phyloP scores from a whole-genome alignment of 2,113 vertebrate genomes.

The Nycticryphes semicollaris region DNA sequence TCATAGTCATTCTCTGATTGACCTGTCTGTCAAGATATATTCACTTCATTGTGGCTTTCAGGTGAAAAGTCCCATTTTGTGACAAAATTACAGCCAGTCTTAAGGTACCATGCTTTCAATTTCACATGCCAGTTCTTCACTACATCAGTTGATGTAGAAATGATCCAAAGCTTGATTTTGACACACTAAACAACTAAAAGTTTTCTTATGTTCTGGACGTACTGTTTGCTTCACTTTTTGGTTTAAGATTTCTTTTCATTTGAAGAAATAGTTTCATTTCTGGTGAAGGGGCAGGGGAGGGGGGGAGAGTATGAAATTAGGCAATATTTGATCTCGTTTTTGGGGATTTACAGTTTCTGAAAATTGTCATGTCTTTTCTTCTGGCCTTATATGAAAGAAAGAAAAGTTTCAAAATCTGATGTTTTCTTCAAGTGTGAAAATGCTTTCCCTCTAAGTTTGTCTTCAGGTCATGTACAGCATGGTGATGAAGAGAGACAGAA shows the following conservation, averaged over 20 bases:
- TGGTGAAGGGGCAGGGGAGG: background rate
- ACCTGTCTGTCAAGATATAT: background rate
- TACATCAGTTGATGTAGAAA: background rate
- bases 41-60: background rate
- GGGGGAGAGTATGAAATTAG: background rate
- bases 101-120: background rate
- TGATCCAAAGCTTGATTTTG: background rate
- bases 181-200: background rate
- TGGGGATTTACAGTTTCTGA: background rate
- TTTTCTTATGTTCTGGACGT: background rate
- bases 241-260: background rate
- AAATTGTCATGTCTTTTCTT: background rate
- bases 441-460: background rate
- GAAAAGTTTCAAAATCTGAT: background rate
- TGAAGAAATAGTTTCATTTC: background rate
- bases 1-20: background rate
- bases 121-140: background rate
- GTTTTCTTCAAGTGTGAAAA: background rate
- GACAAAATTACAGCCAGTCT: background rate
- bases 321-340: background rate
- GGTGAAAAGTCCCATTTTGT: background rate
- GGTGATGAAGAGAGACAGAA: background rate
- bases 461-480: background rate
- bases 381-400: background rate
- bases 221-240: background rate